Base-by-base conservation (phyloP, 35 echinoderm and acorn worm genomes). In the Patiria miniata region DNA sequence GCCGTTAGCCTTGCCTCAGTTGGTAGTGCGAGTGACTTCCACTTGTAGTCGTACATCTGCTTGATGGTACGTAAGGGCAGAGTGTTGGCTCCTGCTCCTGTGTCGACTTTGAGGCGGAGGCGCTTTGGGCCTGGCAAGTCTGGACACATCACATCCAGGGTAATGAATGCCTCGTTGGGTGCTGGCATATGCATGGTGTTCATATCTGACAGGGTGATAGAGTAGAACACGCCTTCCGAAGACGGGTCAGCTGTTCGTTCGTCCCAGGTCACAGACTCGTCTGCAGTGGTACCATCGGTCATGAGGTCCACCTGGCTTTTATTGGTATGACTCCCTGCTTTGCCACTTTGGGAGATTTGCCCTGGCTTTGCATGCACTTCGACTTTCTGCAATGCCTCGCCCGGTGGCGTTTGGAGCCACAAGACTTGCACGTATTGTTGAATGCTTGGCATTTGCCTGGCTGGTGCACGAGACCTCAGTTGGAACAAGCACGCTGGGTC, bases 41-140 rank as follows among this genome's bases (percentile, higher is more conserved):
- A 93, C 21, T 32, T n/a, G 2, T 73, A 21, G 1, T 37, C 44
- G 47, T 91, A 86, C 89, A 91, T 86, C 40, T 91, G 69, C 28
- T 86, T 85, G 15, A 93, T 52, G n/a, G n/a, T n/a, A n/a, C n/a
- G n/a, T n/a, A n/a, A n/a, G n/a, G n/a, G n/a, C n/a, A n/a, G n/a
- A n/a, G n/a, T n/a, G n/a, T n/a, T n/a, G n/a, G n/a, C n/a, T n/a
- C n/a, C n/a, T n/a, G n/a, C n/a, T n/a, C n/a, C n/a, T 53, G 59
- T 61, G 18, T 28, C 42, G 50, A 77, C 84, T n/a, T 77, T 59
- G n/a, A 77, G 14, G 14, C 76, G 5, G 26, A 37, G 29, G 29
- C 21, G 28, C 26, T 86, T 60, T 40, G 39, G 58, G 15, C 84
- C 34, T 10, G 6, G 6, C 77, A 68, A 32, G 23, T 92, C 26